A percentile compares a stretch with the other conserved stretches of the same genome.
Evolutionary conservation across 2,888 invertebrate genomes (phyloP).

Genomic region (Tetragonisca angustula): DNA sequence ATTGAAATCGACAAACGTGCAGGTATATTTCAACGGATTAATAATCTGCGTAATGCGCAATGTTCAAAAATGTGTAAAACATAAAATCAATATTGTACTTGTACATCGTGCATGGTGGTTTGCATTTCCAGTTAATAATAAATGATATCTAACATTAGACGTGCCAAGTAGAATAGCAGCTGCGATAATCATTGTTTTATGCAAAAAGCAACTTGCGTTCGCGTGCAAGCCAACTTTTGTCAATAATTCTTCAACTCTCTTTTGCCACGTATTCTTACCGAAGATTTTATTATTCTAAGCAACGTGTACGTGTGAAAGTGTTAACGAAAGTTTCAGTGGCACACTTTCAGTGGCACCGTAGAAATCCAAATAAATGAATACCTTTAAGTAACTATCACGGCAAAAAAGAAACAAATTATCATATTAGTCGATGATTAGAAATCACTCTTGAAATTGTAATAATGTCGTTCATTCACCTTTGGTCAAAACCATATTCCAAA

Average conservation of each 20-base stretch:
- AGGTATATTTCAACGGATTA: neutral
- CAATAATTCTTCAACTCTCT: neutral
- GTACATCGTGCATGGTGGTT: slow-evolving; percentile 12
- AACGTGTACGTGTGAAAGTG: slow-evolving; percentile 6
- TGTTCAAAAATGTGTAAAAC: slow-evolving; percentile 1
- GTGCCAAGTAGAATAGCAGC: slow-evolving; percentile 11
- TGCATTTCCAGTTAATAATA: slow-evolving; percentile 31
- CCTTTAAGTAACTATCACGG: neutral
- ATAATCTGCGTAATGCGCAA: neutral
- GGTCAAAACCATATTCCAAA: neutral
- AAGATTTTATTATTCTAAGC: slow-evolving; percentile 12
- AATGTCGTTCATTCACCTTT: too few relatives aligned
- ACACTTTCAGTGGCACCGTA: neutral
- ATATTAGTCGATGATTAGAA: neutral
- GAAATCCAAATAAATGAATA: neutral
- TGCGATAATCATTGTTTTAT: neutral
- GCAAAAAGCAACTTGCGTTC: neutral
- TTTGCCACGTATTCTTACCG: neutral
- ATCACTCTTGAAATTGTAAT: neutral
- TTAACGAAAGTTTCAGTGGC: slow-evolving; percentile 16
- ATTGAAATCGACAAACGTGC: neutral
- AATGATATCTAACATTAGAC: neutral
- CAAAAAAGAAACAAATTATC: neutral
- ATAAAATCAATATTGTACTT: slow-evolving; percentile 30
- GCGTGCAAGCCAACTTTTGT: slow-evolving; percentile 1